A percentile compares a stretch with the other conserved stretches of the same genome.
These are phyloP conservation scores for Octonoba sinensis DNA, from an alignment of 2,888 invertebrate species.

Conservation along the genomic window DNA sequence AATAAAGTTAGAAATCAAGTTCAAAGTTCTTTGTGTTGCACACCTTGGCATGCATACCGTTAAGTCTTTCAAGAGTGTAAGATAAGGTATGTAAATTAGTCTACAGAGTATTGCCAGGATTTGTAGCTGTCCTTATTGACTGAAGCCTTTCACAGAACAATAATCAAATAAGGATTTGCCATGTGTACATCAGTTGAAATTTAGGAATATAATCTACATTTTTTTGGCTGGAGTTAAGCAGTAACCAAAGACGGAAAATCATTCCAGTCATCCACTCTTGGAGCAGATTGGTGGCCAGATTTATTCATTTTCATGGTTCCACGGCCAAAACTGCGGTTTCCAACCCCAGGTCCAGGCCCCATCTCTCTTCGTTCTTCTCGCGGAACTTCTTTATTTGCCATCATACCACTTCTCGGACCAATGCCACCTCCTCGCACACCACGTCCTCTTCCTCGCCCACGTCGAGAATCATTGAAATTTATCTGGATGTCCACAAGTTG, in stretches of 20 bases:
- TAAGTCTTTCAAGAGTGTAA: conserved; percentile 17
- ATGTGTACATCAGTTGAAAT: conserved; percentile 35
- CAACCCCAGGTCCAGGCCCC: conserved; percentile 66
- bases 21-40: conserved; percentile 17
- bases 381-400: conserved; percentile 64
- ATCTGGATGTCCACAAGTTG: conserved; percentile 89
- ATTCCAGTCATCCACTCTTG: conserved; percentile 87
- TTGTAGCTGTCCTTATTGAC: conserved; percentile 17
- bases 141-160: conserved; percentile 26
- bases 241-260: conserved; percentile 89
- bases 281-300: conserved; percentile 63
- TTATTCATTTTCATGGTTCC: conserved; percentile 39
- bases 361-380: conserved; percentile 66
- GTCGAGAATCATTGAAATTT: conserved; percentile 76
- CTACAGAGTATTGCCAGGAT: conserved; percentile 53
- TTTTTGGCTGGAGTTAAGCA: conserved; percentile 62
- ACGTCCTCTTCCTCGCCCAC: conserved; percentile 64
- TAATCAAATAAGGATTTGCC: conserved; percentile 44
- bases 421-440: conserved; percentile 41
- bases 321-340: conserved; percentile 64
- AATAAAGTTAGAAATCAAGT: conserved; percentile 33
- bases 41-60: conserved; percentile 19
- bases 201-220: conserved; percentile 51
- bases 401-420: conserved; percentile 70
- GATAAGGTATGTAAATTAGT: conserved; percentile 25